A percentile compares a stretch with the other conserved stretches of the same genome.
Conservation (phyloP, 2,113 vertebrate species). For the Mustela nigripes region DNA sequence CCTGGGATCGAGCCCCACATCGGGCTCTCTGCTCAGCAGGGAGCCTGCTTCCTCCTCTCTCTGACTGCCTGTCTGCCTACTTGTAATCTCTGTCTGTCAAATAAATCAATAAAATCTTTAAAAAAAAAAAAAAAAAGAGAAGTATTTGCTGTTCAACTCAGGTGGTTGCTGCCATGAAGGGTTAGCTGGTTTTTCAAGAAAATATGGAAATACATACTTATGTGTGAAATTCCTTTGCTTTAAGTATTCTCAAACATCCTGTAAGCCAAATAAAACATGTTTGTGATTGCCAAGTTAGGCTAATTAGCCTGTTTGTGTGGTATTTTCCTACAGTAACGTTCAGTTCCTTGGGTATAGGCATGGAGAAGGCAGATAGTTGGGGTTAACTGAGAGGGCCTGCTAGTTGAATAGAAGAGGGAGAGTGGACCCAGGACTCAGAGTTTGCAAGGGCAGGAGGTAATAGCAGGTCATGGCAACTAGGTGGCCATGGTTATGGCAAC, state of each 20-base stretch:
- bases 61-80: too few species aligned
- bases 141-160: background rate
- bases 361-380: background rate
- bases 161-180: background rate
- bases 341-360: background rate
- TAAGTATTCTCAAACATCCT: constrained; percentile 51
- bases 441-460: background rate
- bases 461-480: background rate
- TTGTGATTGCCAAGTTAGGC: constrained; percentile 52
- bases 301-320: background rate
- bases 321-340: background rate
- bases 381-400: background rate
- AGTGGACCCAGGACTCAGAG: background rate
- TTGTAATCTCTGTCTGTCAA: too few species aligned
- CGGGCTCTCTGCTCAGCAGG: too few species aligned
- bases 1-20: too few species aligned
- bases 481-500: too few species aligned
- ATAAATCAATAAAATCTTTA: too few species aligned
- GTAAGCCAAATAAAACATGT: constrained; percentile 60
- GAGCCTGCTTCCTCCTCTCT: too few species aligned
- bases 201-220: constrained; percentile 54
- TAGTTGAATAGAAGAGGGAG: background rate
- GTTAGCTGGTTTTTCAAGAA: constrained; percentile 37
- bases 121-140: background rate
- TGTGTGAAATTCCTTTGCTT: constrained; percentile 70